Conservation (phyloP, 2,888 invertebrate species). For the Barypeithes pellucidus region DNA sequence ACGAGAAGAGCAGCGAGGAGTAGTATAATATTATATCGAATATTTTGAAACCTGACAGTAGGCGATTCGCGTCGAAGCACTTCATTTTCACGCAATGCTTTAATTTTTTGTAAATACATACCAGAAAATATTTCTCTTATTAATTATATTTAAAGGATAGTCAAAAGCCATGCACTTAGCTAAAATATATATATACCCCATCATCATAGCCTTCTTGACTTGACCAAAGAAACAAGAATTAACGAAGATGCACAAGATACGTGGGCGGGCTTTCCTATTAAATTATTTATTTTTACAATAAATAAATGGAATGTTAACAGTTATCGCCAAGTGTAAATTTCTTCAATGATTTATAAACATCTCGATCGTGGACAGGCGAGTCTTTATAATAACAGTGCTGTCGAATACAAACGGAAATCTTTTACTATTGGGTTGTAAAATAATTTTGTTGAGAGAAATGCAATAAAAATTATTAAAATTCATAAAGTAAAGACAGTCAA, state of each 20-base stretch:
- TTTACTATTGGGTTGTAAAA: neutral
- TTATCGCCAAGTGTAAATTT: conserved; percentile 13
- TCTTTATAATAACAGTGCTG: neutral
- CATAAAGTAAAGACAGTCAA: too few species aligned
- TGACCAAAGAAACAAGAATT: neutral
- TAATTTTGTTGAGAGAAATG: too few species aligned
- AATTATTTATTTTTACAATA: conserved; percentile 17
- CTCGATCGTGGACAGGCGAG: neutral
- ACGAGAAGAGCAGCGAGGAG: too few species aligned
- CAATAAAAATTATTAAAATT: too few species aligned
- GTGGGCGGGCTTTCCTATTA: conserved; percentile 11
- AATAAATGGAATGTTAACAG: conserved; percentile 13
- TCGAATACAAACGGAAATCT: neutral
- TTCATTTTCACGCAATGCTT: neutral
- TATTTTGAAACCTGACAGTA: too few species aligned
- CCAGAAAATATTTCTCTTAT: neutral
- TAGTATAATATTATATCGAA: too few species aligned
- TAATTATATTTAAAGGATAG: neutral
- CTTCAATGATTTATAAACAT: conserved; percentile 19
- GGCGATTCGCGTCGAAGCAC: neutral
- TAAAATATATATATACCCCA: neutral
- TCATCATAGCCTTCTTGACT: too few species aligned
- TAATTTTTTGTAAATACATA: neutral
- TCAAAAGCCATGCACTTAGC: neutral
- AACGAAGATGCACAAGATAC: neutral